A percentile compares a stretch with the other conserved stretches of the same genome.
Conservation (phyloP, 2,888 invertebrate species). For the Drosophila vallismaia region DNA sequence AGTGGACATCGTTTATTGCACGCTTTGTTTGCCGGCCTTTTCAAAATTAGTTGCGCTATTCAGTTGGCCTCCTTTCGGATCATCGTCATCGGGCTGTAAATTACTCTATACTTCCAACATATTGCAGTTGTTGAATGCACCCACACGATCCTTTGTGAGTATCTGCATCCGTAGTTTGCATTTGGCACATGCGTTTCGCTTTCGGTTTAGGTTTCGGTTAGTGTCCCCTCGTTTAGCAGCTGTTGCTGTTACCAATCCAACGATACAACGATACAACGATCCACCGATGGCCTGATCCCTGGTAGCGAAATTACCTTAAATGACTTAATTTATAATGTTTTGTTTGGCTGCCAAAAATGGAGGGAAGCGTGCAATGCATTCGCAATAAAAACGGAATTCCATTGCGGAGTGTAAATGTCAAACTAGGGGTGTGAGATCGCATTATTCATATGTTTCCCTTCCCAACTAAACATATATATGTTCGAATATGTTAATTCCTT, state of each 20-base stretch:
- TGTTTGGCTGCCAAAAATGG: conserved; percentile 61
- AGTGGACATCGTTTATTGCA: conserved; percentile 79
- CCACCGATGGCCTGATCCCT: conserved; percentile 33
- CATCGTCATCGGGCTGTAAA: conserved; percentile 53
- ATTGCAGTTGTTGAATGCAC: conserved; percentile 69
- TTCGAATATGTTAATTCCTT: conserved; percentile 25
- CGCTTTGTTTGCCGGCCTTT: conserved; percentile 67
- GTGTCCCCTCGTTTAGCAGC: conserved; percentile 75
- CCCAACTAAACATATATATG: not conserved
- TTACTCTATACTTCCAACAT: conserved; percentile 39
- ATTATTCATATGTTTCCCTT: conserved; percentile 12
- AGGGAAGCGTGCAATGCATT: conserved; percentile 54
- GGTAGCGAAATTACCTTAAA: conserved; percentile 79
- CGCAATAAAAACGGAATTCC: conserved; percentile 53
- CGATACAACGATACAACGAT: not conserved
- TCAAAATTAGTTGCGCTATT: conserved; percentile 80
- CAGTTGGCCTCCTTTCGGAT: conserved; percentile 48
- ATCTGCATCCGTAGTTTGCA: conserved; percentile 43
- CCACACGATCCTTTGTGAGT: conserved; percentile 65
- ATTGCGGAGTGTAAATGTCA: conserved; percentile 43
- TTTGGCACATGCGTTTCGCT: conserved; percentile 62
- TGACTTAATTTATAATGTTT: conserved; percentile 77
- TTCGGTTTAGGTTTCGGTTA: conserved; percentile 9
- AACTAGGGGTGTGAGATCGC: conserved; percentile 17
- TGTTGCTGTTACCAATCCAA: conserved; percentile 57